Evolutionary conservation across 1,140 invertebrate genomes (phyloP).

Genomic region (Drosophila takahashii): DNA sequence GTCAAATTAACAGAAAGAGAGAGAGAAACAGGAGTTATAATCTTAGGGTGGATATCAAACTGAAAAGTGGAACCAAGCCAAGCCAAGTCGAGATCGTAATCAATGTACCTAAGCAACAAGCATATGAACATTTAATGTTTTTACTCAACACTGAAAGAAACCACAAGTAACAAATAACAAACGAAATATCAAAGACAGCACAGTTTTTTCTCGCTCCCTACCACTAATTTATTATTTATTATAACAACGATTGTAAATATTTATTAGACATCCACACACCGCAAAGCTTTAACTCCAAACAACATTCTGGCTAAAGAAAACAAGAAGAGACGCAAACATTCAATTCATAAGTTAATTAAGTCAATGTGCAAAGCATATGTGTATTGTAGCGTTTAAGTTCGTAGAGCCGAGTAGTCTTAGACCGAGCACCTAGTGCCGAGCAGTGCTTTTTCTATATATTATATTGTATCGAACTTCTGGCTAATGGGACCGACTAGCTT

Average conservation of each 20-base stretch:
- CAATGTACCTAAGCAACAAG: conserved; percentile 60
- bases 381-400: conserved; percentile 52
- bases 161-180: neutral
- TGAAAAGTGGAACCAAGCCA: conserved; percentile 58
- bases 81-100: conserved; percentile 55
- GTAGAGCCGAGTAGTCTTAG: conserved; percentile 34
- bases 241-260: conserved; percentile 33
- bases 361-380: conserved; percentile 75
- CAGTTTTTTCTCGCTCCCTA: conserved; percentile 26
- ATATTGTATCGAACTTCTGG: neutral
- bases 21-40: conserved; percentile 12
- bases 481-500: neutral
- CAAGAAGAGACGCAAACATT: conserved; percentile 69
- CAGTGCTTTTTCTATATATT: conserved; percentile 36
- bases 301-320: conserved; percentile 53
- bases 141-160: conserved; percentile 22
- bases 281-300: conserved; percentile 74
- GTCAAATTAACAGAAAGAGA: conserved; percentile 47
- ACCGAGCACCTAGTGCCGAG: conserved; percentile 60
- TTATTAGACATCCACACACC: conserved; percentile 47
- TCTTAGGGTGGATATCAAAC: conserved; percentile 55
- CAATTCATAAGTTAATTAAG: conserved; percentile 74
- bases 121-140: conserved; percentile 55
- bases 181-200: conserved; percentile 29
- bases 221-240: conserved; percentile 62